Conservation (phyloP, 2,113 vertebrate species). For the Cyanistes caeruleus region DNA sequence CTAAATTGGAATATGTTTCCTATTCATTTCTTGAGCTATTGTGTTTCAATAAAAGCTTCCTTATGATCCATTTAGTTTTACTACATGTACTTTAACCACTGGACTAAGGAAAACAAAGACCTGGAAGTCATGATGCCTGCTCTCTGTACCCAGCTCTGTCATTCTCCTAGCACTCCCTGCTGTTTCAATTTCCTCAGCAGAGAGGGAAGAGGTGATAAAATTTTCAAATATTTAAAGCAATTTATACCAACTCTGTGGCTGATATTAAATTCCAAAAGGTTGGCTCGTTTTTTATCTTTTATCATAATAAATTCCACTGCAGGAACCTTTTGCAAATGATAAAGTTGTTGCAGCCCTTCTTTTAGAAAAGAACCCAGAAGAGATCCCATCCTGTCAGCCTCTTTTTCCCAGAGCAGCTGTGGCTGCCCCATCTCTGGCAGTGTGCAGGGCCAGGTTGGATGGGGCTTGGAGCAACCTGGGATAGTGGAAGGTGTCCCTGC, state of each 20-base stretch:
- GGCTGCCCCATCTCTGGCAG: not conserved
- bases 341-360: not conserved
- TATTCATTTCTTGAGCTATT: not conserved
- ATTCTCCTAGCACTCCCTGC: not conserved
- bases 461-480: not conserved
- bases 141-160: not conserved
- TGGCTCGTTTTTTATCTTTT: not conserved
- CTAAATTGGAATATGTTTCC: not conserved
- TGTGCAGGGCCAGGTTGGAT: not conserved
- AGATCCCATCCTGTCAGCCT: not conserved
- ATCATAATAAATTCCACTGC: not conserved
- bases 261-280: not conserved
- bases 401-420: not conserved
- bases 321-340: not conserved
- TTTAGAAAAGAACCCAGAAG: not conserved
- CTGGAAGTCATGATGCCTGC: not conserved
- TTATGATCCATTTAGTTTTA: not conserved
- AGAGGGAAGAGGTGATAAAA: not conserved
- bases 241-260: not conserved
- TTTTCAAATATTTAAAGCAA: not conserved
- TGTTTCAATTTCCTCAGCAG: not conserved
- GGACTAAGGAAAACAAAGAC: not conserved
- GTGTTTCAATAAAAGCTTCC: slow-evolving; percentile 1
- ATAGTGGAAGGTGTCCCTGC: not conserved
- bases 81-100: not conserved